Percentiles rank a stretch among this genome's conserved stretches.
Evolutionary conservation across 2,797 vertebrate species (phyloP).

Genomic region (Enteromius radiatus): DNA sequence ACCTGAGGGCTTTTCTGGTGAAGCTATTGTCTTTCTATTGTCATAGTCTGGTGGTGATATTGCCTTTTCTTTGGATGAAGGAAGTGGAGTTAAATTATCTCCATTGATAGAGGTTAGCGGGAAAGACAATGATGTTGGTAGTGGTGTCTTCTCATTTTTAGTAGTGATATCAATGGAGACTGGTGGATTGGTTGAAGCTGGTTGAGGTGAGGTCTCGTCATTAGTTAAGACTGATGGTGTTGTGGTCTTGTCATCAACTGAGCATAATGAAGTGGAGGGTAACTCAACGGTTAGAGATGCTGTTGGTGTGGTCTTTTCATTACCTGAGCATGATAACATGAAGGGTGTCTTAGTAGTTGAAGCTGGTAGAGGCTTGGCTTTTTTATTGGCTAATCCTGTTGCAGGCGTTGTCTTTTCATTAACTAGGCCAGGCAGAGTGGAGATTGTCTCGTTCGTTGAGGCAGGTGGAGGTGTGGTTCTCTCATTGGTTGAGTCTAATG

Average conservation of each 20-base stretch:
- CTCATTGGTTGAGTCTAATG: neutral
- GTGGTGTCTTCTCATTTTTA: neutral
- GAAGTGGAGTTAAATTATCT: neutral
- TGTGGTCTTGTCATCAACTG: neutral
- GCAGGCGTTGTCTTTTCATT: neutral
- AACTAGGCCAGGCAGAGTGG: neutral
- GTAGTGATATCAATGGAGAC: neutral
- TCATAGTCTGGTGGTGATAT: too few species aligned
- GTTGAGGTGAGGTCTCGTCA: neutral
- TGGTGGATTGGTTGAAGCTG: neutral
- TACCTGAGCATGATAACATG: neutral
- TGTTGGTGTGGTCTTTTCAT: neutral
- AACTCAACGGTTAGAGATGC: neutral
- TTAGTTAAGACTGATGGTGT: neutral
- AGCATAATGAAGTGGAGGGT: neutral
- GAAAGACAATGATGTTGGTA: neutral
- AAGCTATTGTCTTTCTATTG: neutral
- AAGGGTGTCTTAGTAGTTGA: neutral
- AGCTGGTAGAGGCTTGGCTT: neutral
- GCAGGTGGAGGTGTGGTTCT: neutral
- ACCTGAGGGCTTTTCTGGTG: neutral
- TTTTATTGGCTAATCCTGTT: neutral
- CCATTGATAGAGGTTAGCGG: neutral
- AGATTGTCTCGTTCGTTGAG: neutral
- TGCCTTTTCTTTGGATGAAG: neutral